These are phyloP conservation scores for Alligator sinensis DNA, from an alignment of 2,113 vertebrate species.

Conservation along the genomic window DNA sequence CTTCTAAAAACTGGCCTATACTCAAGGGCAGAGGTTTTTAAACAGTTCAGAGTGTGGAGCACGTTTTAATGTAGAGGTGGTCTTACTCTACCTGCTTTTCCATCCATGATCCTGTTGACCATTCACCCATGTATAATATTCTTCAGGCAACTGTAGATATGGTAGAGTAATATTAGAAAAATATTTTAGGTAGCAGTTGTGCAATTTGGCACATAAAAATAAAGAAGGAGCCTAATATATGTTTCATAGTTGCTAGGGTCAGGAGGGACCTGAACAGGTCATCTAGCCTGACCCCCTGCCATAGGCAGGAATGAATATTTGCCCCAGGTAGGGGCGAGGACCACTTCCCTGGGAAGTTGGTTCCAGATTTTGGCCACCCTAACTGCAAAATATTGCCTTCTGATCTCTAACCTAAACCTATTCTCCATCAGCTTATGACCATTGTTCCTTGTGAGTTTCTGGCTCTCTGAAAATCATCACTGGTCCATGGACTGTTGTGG, in stretches of 20 bases:
- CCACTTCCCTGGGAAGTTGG: too few relatives aligned
- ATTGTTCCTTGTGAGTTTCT: neutral
- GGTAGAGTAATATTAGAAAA: neutral
- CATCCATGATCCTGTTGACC: neutral
- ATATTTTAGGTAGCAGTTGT: neutral
- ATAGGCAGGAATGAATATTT: too few relatives aligned
- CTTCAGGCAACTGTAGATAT: neutral
- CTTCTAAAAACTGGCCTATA: neutral
- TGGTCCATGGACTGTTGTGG: neutral
- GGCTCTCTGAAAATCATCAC: neutral
- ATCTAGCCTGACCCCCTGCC: too few relatives aligned
- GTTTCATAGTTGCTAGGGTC: too few relatives aligned
- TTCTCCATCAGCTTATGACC: too few relatives aligned
- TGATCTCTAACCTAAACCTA: too few relatives aligned
- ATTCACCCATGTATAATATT: neutral
- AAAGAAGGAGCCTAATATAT: neutral
- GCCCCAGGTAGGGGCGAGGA: too few relatives aligned
- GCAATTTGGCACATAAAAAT: neutral
- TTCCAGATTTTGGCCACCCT: too few relatives aligned
- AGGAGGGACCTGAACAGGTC: too few relatives aligned
- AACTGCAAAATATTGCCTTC: too few relatives aligned
- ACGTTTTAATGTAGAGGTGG: neutral
- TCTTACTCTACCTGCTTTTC: neutral
- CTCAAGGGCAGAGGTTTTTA: neutral
- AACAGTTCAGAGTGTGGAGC: neutral